Conservation (phyloP, 2,888 invertebrate genomes). For the Drosophila putrida region DNA sequence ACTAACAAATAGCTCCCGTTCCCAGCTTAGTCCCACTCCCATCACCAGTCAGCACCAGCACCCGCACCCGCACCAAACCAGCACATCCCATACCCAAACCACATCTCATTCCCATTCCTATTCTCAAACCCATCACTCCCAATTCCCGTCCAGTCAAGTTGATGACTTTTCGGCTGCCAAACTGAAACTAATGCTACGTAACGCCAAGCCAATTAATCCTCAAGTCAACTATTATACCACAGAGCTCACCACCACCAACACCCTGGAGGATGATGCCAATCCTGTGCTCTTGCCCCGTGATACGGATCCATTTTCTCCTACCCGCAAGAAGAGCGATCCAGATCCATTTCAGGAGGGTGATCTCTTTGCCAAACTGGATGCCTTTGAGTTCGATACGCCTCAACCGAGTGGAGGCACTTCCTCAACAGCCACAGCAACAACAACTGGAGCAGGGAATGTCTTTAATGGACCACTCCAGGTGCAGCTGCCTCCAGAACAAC, state of each 20-base stretch:
- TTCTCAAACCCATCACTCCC: constrained; percentile 26
- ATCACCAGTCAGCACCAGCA: constrained; percentile 20
- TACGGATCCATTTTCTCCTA: constrained; percentile 85
- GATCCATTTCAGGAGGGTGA: constrained; percentile 90
- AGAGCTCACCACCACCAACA: constrained; percentile 58
- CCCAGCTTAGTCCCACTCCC: constrained; percentile 49
- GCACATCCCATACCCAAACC: constrained; percentile 7
- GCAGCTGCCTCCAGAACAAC: constrained; percentile 89
- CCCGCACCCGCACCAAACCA: not conserved
- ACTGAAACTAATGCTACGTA: constrained; percentile 67
- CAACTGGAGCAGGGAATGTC: constrained; percentile 67
- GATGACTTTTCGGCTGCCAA: constrained; percentile 69
- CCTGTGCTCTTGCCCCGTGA: constrained; percentile 85
- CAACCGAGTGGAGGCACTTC: constrained; percentile 42
- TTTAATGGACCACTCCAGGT: constrained; percentile 90
- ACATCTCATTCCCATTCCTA: constrained; percentile 10
- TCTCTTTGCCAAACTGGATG: constrained; percentile 84
- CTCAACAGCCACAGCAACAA: constrained; percentile 78
- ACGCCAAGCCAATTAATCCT: constrained; percentile 72
- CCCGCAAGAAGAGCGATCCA: constrained; percentile 87
- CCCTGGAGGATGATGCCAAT: constrained; percentile 74
- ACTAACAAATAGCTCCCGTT: constrained; percentile 45
- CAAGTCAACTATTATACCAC: constrained; percentile 79
- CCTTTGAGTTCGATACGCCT: constrained; percentile 84
- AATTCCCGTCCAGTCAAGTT: constrained; percentile 32